phyloP scores from a whole-genome alignment of 2,888 invertebrate genomes.

The Poecilobothrus nobilitatus region DNA sequence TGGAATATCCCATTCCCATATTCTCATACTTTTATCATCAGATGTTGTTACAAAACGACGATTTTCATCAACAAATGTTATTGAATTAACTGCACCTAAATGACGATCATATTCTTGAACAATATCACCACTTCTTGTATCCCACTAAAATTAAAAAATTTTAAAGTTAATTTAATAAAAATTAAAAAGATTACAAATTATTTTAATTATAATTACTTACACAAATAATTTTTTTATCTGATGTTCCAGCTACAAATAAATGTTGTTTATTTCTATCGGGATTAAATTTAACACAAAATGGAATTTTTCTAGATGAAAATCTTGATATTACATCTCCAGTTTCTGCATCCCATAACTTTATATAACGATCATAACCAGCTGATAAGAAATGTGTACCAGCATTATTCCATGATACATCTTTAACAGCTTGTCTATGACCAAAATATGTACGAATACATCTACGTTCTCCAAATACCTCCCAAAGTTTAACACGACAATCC shows the following conservation, averaged over 20 bases:
- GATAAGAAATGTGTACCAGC: slow-evolving; percentile 87
- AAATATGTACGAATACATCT: slow-evolving; percentile 89
- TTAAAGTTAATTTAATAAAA: slow-evolving; percentile 7
- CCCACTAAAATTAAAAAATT: slow-evolving; percentile 63
- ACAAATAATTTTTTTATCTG: slow-evolving; percentile 98
- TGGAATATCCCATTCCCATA: slow-evolving; percentile 99
- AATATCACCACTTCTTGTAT: slow-evolving; percentile 86
- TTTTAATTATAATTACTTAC: slow-evolving; percentile 52
- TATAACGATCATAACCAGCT: slow-evolving; percentile 94
- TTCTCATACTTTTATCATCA: slow-evolving; percentile 95
- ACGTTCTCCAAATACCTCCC: slow-evolving; percentile 96
- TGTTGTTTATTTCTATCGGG: slow-evolving; percentile 96
- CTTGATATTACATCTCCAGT: slow-evolving; percentile 77
- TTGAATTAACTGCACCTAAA: slow-evolving; percentile 95
- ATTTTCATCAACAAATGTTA: slow-evolving; percentile 98
- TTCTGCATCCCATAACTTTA: slow-evolving; percentile 99
- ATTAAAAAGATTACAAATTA: neutral
- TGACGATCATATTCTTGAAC: slow-evolving; percentile 98
- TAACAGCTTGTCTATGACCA: slow-evolving; percentile 93
- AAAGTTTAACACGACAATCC: slow-evolving; percentile 95
- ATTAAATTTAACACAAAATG: slow-evolving; percentile 97
- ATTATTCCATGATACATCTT: slow-evolving; percentile 94
- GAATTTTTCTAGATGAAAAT: slow-evolving; percentile 93
- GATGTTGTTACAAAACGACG: slow-evolving; percentile 96
- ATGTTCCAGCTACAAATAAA: slow-evolving; percentile 95